Evolutionary conservation across 2,797 vertebrate species (phyloP).

Genomic region (Staurois parvus): DNA sequence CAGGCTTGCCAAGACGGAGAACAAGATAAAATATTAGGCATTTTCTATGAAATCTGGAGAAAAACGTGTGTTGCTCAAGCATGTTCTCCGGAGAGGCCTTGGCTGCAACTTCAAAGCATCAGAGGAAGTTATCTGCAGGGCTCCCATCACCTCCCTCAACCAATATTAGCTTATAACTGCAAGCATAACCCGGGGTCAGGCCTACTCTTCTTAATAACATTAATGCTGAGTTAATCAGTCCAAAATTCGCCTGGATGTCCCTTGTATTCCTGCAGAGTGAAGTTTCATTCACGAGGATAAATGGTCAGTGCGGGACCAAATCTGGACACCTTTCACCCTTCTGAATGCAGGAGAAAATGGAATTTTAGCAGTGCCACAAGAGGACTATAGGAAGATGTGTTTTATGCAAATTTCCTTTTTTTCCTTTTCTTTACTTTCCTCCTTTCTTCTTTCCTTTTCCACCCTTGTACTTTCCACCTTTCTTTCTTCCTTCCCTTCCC

Average conservation of each 20-base stretch:
- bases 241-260: neutral
- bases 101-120: slow-evolving; percentile 51
- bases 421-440: too few species aligned
- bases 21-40: slow-evolving; percentile 48
- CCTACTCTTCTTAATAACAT: slow-evolving; percentile 31
- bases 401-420: too few species aligned
- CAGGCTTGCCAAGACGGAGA: slow-evolving; percentile 36
- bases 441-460: too few species aligned
- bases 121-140: slow-evolving; percentile 35
- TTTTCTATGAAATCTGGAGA: slow-evolving; percentile 51
- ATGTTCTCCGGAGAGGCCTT: slow-evolving; percentile 40
- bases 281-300: neutral
- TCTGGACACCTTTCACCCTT: too few species aligned
- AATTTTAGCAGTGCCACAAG: too few species aligned
- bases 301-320: neutral
- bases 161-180: slow-evolving; percentile 54
- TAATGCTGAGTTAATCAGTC: slow-evolving; percentile 4
- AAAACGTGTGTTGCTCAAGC: slow-evolving; percentile 36
- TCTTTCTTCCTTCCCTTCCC: too few species aligned
- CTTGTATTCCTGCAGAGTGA: slow-evolving; percentile 3
- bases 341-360: too few species aligned
- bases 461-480: too few species aligned
- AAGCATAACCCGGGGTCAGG: slow-evolving; percentile 50
- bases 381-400: too few species aligned
- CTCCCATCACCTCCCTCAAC: slow-evolving; percentile 38